Percentiles rank a stretch among this genome's conserved stretches.
These are phyloP conservation scores for Drosophila cognata DNA, from an alignment of 2,888 invertebrate genomes.

Conservation along the genomic window DNA sequence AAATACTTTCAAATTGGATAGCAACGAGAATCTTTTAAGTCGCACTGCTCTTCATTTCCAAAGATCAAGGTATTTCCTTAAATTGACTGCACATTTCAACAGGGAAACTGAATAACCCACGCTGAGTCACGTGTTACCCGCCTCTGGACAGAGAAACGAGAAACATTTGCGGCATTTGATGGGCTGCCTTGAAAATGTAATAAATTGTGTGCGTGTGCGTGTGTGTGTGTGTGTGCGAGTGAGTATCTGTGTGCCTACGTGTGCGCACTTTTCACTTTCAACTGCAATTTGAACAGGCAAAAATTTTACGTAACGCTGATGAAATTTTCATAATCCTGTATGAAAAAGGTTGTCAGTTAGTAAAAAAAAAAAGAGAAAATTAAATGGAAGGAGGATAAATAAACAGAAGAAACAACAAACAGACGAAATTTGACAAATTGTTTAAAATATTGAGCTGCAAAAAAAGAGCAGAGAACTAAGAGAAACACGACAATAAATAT, in stretches of 20 bases:
- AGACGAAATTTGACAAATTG: conserved; percentile 34
- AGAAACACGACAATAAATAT: conserved; percentile 42
- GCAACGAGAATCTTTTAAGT: neutral
- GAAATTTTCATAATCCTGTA: conserved; percentile 63
- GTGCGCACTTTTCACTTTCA: conserved; percentile 53
- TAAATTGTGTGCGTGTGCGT: conserved; percentile 58
- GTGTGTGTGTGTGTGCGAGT: conserved; percentile 13
- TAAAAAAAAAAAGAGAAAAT: neutral
- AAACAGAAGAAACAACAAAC: conserved; percentile 4
- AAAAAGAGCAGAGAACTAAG: conserved; percentile 23
- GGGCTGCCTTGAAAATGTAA: conserved; percentile 74
- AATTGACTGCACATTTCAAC: conserved; percentile 9
- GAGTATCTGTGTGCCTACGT: conserved; percentile 8
- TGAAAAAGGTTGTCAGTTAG: conserved; percentile 37
- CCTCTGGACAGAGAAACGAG: conserved; percentile 5
- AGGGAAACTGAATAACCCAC: conserved; percentile 15
- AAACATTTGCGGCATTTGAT: conserved; percentile 64
- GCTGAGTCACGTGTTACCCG: conserved; percentile 42
- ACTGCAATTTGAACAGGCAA: conserved; percentile 59
- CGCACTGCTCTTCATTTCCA: neutral
- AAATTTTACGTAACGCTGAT: conserved; percentile 70
- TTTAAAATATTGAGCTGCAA: conserved; percentile 37
- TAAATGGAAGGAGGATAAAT: neutral
- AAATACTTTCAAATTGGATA: neutral
- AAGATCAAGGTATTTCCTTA: conserved; percentile 3